phyloP scores from a whole-genome alignment of 2,797 vertebrate genomes.

The Danionella dracula region DNA sequence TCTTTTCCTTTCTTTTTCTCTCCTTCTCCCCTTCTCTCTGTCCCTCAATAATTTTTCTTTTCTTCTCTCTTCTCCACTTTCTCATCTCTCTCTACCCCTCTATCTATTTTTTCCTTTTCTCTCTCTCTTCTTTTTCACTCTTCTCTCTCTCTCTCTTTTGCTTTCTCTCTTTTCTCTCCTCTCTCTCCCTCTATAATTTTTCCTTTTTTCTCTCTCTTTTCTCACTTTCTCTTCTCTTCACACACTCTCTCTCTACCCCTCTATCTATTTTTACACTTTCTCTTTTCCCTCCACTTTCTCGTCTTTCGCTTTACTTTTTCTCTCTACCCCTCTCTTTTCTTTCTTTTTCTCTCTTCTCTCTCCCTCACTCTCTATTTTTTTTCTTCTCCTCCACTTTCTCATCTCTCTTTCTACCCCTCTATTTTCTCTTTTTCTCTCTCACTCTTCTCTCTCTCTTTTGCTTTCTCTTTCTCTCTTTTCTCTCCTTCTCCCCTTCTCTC shows the following conservation, averaged over 20 bases:
- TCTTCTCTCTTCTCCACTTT: conserved; percentile 41
- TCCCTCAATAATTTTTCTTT: too few relatives aligned
- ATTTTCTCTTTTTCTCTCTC: conserved; percentile 42
- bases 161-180: conserved; percentile 36
- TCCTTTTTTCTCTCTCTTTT: conserved; percentile 59
- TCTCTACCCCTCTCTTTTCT: conserved; percentile 62
- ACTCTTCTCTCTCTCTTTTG: conserved; percentile 65
- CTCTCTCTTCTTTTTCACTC: conserved; percentile 43
- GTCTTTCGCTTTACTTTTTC: too few relatives aligned
- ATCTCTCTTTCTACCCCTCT: too few relatives aligned
- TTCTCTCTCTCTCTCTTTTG: conserved; percentile 59
- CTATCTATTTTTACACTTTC: conserved; percentile 58
- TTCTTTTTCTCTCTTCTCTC: conserved; percentile 34
- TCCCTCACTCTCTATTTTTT: conserved; percentile 57
- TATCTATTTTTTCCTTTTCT: conserved; percentile 52
- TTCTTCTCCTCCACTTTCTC: conserved; percentile 47
- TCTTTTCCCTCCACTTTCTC: conserved; percentile 33
- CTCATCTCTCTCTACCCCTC: conserved; percentile 60
- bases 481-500: conserved; percentile 52
- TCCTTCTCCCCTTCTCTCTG: conserved; percentile 59
- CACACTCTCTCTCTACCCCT: conserved; percentile 60
- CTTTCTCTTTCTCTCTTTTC: conserved; percentile 32
- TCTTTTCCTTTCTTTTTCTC: conserved; percentile 44
- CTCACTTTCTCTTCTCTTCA: conserved; percentile 36
- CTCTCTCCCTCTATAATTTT: conserved; percentile 56